These are phyloP conservation scores for Hemiprocne comata DNA, from an alignment of 2,113 vertebrate species.

Conservation along the genomic window DNA sequence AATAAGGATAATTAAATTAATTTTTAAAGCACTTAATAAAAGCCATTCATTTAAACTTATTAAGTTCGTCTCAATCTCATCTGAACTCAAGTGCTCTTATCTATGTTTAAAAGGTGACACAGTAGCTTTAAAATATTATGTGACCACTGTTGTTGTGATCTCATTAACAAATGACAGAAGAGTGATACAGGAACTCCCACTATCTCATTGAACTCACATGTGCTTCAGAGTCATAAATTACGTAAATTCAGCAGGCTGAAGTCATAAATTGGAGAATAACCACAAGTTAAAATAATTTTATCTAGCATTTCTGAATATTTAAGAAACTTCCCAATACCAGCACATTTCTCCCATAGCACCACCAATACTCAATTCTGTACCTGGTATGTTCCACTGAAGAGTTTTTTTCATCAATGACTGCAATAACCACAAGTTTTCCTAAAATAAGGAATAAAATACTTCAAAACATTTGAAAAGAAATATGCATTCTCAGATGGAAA, in stretches of 20 bases:
- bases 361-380: constrained; percentile 71
- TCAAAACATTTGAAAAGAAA: not conserved
- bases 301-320: not conserved
- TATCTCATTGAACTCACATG: not conserved
- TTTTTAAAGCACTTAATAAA: not conserved
- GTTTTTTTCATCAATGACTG: constrained; percentile 93
- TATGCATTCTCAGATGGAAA: not conserved
- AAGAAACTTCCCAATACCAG: not conserved
- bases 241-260: not conserved
- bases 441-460: constrained; percentile 60
- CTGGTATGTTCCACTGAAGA: constrained; percentile 86
- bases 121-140: not conserved
- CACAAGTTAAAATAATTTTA: not conserved
- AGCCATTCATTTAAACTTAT: not conserved
- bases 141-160: not conserved
- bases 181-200: not conserved
- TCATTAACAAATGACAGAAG: not conserved
- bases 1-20: not conserved
- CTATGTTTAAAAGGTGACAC: not conserved
- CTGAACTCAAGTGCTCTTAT: not conserved
- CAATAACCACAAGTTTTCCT: constrained; percentile 96
- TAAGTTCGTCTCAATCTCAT: not conserved
- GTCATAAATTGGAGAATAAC: not conserved
- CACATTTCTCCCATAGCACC: not conserved
- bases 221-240: not conserved